Percentiles rank a stretch among this genome's conserved stretches.
Evolutionary conservation across 1,140 invertebrate genomes (phyloP).

Genomic region (Drosophila azteca): DNA sequence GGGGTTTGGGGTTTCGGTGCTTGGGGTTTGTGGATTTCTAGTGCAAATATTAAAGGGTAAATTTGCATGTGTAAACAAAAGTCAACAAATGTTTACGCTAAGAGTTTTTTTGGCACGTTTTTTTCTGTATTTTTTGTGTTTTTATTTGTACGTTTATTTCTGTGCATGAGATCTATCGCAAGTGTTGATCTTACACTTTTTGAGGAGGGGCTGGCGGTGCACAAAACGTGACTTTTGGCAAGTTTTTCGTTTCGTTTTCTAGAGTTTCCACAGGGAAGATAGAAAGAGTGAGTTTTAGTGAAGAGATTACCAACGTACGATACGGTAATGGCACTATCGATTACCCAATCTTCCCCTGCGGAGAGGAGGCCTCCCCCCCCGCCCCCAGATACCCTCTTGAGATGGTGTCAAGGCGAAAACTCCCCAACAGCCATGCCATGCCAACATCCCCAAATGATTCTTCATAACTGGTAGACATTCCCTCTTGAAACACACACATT

Average conservation of each 20-base stretch:
- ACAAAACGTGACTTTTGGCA: slow-evolving; percentile 51
- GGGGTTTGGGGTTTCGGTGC: background rate
- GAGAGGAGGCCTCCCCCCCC: too few species aligned
- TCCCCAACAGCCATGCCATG: slow-evolving; percentile 4
- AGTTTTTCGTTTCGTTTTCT: slow-evolving; percentile 20
- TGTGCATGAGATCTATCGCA: slow-evolving; percentile 39
- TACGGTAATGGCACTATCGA: slow-evolving; percentile 18
- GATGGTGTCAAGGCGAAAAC: background rate
- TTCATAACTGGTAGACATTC: slow-evolving; percentile 5
- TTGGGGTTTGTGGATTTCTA: slow-evolving; percentile 13
- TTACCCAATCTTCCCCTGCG: background rate
- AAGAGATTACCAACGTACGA: slow-evolving; percentile 22
- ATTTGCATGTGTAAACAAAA: slow-evolving; percentile 63
- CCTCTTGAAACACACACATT: slow-evolving; percentile 45
- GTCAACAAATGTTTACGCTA: slow-evolving; percentile 58
- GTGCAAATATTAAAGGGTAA: slow-evolving; percentile 55
- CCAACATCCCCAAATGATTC: slow-evolving; percentile 26
- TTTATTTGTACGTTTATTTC: slow-evolving; percentile 20
- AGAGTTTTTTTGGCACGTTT: slow-evolving; percentile 57
- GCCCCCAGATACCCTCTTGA: too few species aligned
- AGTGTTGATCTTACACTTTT: slow-evolving; percentile 44
- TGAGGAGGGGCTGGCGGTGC: slow-evolving; percentile 21
- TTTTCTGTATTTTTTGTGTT: background rate
- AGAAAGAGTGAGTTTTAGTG: slow-evolving; percentile 23
- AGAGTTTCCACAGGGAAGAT: slow-evolving; percentile 29